Evolutionary conservation across 2,113 vertebrate species (phyloP).

Genomic region (Spea bombifrons): DNA sequence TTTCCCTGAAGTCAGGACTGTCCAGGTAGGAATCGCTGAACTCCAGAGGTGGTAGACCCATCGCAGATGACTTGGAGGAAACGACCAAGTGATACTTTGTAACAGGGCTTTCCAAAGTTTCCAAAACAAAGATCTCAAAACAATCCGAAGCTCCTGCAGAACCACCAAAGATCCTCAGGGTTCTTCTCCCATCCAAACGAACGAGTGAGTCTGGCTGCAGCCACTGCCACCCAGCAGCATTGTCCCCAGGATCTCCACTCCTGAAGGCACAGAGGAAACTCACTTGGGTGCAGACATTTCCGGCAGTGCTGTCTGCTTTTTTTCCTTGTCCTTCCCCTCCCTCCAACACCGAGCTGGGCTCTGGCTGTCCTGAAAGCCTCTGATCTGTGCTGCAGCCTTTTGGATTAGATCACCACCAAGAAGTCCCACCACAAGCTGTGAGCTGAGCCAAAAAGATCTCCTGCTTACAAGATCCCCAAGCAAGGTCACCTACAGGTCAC

Average conservation of each 20-base stretch:
- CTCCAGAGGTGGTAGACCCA: constrained; percentile 95
- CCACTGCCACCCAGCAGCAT: constrained; percentile 58
- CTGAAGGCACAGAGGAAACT: constrained; percentile 39
- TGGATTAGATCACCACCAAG: constrained; percentile 7
- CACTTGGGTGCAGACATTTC: constrained; percentile 52
- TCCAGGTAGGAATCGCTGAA: constrained; percentile 95
- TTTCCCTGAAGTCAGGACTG: constrained; percentile 94
- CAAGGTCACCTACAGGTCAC: constrained; percentile 42
- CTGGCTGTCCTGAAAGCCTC: neutral
- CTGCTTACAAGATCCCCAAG: constrained; percentile 18
- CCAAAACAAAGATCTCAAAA: neutral
- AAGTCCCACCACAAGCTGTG: constrained; percentile 5
- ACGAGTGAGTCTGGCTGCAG: constrained; percentile 1
- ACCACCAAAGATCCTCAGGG: neutral
- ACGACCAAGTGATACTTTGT: constrained; percentile 7
- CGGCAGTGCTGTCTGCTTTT: constrained; percentile 49
- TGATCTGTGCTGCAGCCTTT: neutral
- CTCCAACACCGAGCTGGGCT: neutral
- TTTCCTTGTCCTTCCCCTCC: neutral
- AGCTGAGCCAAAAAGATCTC: constrained; percentile 14
- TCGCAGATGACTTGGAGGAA: constrained; percentile 54
- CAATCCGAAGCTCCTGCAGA: neutral
- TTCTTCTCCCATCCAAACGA: neutral
- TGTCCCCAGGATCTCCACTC: constrained; percentile 29
- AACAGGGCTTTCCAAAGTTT: neutral